Percentiles rank a stretch among this genome's conserved stretches.
These are phyloP conservation scores for Xylophagus ater DNA, from an alignment of 2,888 invertebrate species.

Conservation along the genomic window DNA sequence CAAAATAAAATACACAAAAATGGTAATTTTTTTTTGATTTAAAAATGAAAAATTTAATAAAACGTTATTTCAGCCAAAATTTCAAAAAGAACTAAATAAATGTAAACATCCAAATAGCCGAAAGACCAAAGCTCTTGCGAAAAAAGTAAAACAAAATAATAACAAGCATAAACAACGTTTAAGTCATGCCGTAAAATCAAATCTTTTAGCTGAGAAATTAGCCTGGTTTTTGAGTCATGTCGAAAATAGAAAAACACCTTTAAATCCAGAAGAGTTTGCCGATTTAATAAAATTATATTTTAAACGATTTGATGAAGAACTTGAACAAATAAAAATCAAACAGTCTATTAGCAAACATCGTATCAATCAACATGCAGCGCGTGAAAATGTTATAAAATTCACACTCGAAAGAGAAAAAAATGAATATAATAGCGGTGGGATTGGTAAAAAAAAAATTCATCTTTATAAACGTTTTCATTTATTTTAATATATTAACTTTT, in stretches of 20 bases:
- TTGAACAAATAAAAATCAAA: conserved; percentile 66
- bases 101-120: conserved; percentile 77
- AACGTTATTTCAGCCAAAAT: conserved; percentile 33
- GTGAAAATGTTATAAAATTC: conserved; percentile 67
- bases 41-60: background rate
- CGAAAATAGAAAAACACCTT: conserved; percentile 41
- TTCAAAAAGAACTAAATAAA: conserved; percentile 43
- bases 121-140: conserved; percentile 61
- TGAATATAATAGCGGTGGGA: conserved; percentile 65
- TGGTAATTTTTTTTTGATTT: too few species aligned
- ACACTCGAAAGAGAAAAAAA: conserved; percentile 60
- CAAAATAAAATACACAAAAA: too few species aligned
- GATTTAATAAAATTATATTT: conserved; percentile 44
- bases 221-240: conserved; percentile 64
- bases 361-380: conserved; percentile 66
- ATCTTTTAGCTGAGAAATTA: conserved; percentile 63
- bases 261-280: conserved; percentile 49
- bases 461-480: background rate
- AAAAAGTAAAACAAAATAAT: conserved; percentile 50
- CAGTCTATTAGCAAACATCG: conserved; percentile 57
- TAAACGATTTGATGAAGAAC: conserved; percentile 60
- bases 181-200: conserved; percentile 58
- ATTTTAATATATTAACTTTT: background rate
- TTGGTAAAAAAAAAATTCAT: conserved; percentile 47
- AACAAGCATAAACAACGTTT: conserved; percentile 37